These are phyloP conservation scores for Sinotaia quadrata DNA, from an alignment of 2,888 invertebrate species.

Conservation along the genomic window DNA sequence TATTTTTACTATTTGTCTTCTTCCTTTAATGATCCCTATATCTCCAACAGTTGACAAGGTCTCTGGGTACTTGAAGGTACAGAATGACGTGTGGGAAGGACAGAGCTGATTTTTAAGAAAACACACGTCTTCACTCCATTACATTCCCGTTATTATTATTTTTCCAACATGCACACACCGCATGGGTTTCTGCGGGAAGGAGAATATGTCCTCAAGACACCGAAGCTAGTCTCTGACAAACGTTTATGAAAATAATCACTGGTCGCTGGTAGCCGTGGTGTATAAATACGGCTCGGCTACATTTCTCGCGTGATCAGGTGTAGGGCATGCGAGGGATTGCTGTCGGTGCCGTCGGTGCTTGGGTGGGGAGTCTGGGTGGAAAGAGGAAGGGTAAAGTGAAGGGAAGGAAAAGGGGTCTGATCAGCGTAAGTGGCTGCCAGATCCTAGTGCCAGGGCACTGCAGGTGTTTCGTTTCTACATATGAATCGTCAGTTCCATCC, in stretches of 20 bases:
- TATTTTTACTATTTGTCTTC: too few relatives aligned
- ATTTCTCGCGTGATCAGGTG: conserved; percentile 14
- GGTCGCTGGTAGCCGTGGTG: not conserved
- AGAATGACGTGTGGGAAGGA: too few relatives aligned
- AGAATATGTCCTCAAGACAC: too few relatives aligned
- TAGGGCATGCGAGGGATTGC: not conserved
- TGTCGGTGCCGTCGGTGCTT: not conserved
- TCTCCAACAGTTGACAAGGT: too few relatives aligned
- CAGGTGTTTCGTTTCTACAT: conserved; percentile 11
- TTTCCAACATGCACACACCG: too few relatives aligned
- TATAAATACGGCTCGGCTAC: conserved; percentile 12
- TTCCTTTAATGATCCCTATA: too few relatives aligned
- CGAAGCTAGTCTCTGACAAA: too few relatives aligned
- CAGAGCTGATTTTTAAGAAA: too few relatives aligned
- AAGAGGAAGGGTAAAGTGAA: not conserved
- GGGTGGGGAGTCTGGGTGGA: not conserved
- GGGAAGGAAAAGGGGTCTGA: conserved; percentile 1
- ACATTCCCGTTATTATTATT: too few relatives aligned
- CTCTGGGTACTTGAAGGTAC: too few relatives aligned
- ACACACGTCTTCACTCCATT: too few relatives aligned
- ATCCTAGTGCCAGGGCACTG: not conserved
- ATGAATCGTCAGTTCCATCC: conserved; percentile 10
- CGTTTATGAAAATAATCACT: conserved; percentile 23
- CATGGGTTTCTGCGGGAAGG: too few relatives aligned
- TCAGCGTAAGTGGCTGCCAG: not conserved